Evolutionary conservation across 1,140 invertebrate genomes (phyloP).

Genomic region (Bilobella aurantiaca): DNA sequence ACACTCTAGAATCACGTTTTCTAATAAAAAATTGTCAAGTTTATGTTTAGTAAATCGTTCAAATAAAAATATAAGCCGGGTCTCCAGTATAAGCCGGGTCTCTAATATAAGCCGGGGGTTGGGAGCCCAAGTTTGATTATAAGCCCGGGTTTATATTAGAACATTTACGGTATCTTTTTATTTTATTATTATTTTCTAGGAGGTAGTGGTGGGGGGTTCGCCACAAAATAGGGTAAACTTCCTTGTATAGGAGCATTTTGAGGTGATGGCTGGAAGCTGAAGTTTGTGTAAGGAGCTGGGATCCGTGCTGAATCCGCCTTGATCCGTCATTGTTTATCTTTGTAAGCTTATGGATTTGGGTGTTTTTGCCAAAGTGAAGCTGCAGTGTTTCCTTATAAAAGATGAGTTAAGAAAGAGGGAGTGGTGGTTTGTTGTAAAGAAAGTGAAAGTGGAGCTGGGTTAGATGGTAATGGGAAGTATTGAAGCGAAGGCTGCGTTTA

Average conservation of each 20-base stretch:
- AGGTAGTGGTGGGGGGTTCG: background rate
- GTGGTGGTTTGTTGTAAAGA: background rate
- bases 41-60: too few relatives aligned
- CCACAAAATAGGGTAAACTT: background rate
- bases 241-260: background rate
- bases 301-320: background rate
- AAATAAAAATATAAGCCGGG: too few relatives aligned
- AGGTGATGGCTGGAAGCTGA: background rate
- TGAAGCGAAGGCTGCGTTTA: conserved; percentile 16
- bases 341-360: too few relatives aligned
- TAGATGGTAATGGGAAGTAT: conserved; percentile 5
- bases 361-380: too few relatives aligned
- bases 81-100: too few relatives aligned
- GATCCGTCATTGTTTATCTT: background rate
- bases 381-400: background rate
- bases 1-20: too few relatives aligned
- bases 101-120: too few relatives aligned
- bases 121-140: too few relatives aligned
- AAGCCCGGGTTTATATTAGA: too few relatives aligned
- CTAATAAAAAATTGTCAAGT: too few relatives aligned
- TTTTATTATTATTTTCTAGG: background rate
- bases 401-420: background rate
- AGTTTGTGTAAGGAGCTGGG: background rate
- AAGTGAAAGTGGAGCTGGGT: background rate
- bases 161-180: too few relatives aligned